Evolutionary conservation across 2,888 invertebrate species (phyloP).

Genomic region (Diogma glabrata): DNA sequence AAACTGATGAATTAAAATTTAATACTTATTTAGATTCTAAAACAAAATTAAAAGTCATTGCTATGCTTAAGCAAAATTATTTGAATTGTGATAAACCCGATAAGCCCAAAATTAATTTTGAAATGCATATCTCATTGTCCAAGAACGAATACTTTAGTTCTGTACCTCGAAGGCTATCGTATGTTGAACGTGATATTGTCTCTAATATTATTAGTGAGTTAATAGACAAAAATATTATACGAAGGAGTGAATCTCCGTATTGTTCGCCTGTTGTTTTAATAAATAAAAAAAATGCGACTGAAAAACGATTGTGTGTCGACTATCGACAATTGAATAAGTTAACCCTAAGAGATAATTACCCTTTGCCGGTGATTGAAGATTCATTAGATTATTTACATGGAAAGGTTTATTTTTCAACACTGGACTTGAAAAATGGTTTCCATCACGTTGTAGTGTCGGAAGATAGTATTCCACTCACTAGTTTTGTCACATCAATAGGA

Average conservation of each 20-base stretch:
- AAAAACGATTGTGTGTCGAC: slow-evolving; percentile 18
- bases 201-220: slow-evolving; percentile 15
- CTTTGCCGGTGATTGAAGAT: slow-evolving; percentile 17
- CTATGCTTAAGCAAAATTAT: too few species aligned
- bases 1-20: neutral
- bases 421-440: slow-evolving; percentile 20
- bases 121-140: slow-evolving; percentile 14
- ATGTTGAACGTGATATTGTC: slow-evolving; percentile 12
- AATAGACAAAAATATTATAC: slow-evolving; percentile 14
- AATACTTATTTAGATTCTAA: neutral
- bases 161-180: slow-evolving; percentile 14
- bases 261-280: slow-evolving; percentile 18
- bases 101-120: neutral
- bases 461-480: slow-evolving; percentile 19
- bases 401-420: slow-evolving; percentile 17
- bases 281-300: slow-evolving; percentile 16
- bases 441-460: slow-evolving; percentile 18
- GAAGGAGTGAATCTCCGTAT: slow-evolving; percentile 17
- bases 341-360: slow-evolving; percentile 16
- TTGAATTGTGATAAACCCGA: neutral
- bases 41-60: too few species aligned
- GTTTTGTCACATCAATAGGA: slow-evolving; percentile 19
- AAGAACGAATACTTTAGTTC: slow-evolving; percentile 13
- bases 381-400: slow-evolving; percentile 15
- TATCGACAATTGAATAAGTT: slow-evolving; percentile 18